Base-by-base conservation (phyloP, 1,140 invertebrate genomes). In the Drosophila subpulchrella region DNA sequence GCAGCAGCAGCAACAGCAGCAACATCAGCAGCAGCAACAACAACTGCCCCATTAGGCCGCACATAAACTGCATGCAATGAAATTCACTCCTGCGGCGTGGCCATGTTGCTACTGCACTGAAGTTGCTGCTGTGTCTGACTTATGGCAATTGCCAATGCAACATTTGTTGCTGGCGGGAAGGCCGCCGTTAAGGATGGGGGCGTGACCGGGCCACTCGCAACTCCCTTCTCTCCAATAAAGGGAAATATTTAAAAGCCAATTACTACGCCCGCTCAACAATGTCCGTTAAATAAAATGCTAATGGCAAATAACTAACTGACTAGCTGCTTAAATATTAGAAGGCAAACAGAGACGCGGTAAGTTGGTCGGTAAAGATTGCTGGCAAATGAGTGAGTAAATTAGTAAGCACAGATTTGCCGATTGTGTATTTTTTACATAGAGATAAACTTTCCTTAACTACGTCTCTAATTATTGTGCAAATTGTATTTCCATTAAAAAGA, bases 61-160 rank as follows among this genome's bases (percentile, higher is more conserved):
- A 88, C 83, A 86, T 88, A 86, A 86, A 83, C 83, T 79, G 83
- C 83, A 83, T 86, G 83, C 83, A 86, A 81, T 65, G 66, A 74
- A 72, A 74, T 62, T 78, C 57, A 86, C 84, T 88, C 84, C 84
- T 89, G 84, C 67, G 84, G 84, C 80, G 84, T 89, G 74, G 77
- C 66, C 84, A 84, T 88, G 84, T 88, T 88, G 84, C 85, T 85
- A 86, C 83, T 67, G 82, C 78, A 73, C 38, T 76, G 61, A 36
- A 51, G 51, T 65, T 46, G 53, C 74, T 72, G 78, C 46, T 71
- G 73, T 78, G 59, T 65, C 86, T 89, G 85, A 89, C 85, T 89
- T 89, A 89, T 89, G 81, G 85, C 85, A 90, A 90, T 89, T 90
- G 85, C 85, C 85, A 89, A 89, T 90, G 85, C 85, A 89, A 89